Conservation (phyloP, 2,888 invertebrate genomes). For the Noctua janthina region DNA sequence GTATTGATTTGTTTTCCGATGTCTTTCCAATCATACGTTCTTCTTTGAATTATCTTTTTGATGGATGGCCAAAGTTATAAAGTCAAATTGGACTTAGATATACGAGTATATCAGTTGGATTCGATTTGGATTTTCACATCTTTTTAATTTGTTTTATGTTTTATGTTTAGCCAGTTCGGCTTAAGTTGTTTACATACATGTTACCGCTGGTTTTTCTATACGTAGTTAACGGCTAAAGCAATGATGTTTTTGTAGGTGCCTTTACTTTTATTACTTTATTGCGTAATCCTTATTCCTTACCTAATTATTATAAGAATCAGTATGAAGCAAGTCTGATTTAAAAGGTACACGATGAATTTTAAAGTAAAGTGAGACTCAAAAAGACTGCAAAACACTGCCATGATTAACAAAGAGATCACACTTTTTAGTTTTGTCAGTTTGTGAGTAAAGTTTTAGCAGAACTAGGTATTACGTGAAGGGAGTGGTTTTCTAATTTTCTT, state of each 20-base stretch:
- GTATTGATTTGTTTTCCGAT: conserved; percentile 37
- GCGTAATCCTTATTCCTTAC: neutral
- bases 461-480: conserved; percentile 41
- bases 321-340: too few species aligned
- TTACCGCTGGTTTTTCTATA: neutral
- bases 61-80: conserved; percentile 63
- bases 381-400: conserved; percentile 14
- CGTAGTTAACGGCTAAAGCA: too few species aligned
- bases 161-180: neutral
- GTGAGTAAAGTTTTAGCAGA: conserved; percentile 32
- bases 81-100: conserved; percentile 40
- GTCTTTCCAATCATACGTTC: conserved; percentile 44
- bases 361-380: neutral
- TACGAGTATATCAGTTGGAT: conserved; percentile 19
- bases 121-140: conserved; percentile 19
- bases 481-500: conserved; percentile 55
- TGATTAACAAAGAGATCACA: conserved; percentile 35
- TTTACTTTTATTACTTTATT: neutral
- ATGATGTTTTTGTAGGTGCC: neutral
- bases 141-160: conserved; percentile 34
- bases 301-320: too few species aligned
- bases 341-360: too few species aligned
- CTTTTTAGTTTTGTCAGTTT: conserved; percentile 45
- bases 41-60: conserved; percentile 54
- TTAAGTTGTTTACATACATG: neutral